These are phyloP conservation scores for Sterrhoptilus dennistouni DNA, from an alignment of 2,113 vertebrate species.

Conservation along the genomic window DNA sequence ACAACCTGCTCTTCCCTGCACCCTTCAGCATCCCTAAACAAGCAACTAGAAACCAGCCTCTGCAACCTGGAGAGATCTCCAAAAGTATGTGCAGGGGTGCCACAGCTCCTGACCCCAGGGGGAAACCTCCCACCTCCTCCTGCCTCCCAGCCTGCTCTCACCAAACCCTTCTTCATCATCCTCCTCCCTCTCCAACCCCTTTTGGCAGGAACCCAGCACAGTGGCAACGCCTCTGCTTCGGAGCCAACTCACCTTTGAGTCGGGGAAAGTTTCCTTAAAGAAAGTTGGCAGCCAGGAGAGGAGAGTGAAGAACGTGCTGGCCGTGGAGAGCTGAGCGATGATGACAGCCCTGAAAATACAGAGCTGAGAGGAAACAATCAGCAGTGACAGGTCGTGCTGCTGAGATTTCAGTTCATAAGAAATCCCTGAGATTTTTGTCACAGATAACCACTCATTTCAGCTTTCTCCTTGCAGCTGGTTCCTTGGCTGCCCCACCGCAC, in stretches of 20 bases:
- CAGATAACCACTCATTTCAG: neutral
- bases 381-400: neutral
- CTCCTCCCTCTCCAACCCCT: neutral
- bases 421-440: neutral
- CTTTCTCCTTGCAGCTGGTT: neutral
- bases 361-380: neutral
- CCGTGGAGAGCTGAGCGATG: slow-evolving; percentile 86
- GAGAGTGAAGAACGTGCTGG: slow-evolving; percentile 91
- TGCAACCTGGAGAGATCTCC: neutral
- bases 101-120: accelerated
- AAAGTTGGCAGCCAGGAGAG: slow-evolving; percentile 96
- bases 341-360: slow-evolving; percentile 85
- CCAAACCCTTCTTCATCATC: neutral
- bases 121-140: neutral
- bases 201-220: accelerated
- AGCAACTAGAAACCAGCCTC: neutral
- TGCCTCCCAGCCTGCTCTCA: neutral
- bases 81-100: neutral
- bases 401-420: accelerated
- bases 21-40: neutral
- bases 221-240: accelerated
- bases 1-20: neutral
- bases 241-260: slow-evolving; percentile 84
- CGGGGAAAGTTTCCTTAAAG: slow-evolving; percentile 91
- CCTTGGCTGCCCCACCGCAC: accelerated